These are phyloP conservation scores for Phorcus lineatus DNA, from an alignment of 2,888 invertebrate genomes.

Conservation along the genomic window DNA sequence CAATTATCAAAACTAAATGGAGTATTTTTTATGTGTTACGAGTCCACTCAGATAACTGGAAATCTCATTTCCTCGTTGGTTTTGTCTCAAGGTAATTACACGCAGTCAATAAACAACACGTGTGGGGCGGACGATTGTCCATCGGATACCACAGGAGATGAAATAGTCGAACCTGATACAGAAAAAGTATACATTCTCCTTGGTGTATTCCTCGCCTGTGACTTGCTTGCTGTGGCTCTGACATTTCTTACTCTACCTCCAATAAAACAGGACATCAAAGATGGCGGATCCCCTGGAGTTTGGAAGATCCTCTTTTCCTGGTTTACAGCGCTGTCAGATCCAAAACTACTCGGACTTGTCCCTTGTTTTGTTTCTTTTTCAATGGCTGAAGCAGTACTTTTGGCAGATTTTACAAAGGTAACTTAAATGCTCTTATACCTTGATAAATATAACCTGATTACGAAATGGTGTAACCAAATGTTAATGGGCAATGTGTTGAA, in stretches of 20 bases:
- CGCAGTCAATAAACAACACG: constrained; percentile 13
- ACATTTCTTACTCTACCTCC: constrained; percentile 52
- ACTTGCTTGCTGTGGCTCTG: constrained; percentile 53
- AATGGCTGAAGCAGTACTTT: constrained; percentile 65
- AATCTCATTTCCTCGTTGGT: constrained; percentile 66
- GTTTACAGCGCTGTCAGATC: constrained; percentile 43
- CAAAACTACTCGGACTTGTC: constrained; percentile 55
- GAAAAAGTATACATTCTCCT: constrained; percentile 55
- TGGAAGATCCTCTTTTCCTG: constrained; percentile 43
- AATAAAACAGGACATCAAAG: constrained; percentile 32
- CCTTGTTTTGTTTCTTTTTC: constrained; percentile 65
- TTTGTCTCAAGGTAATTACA: constrained; percentile 45
- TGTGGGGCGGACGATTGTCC: constrained; percentile 64
- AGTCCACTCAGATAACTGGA: constrained; percentile 63
- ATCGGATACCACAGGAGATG: constrained; percentile 30
- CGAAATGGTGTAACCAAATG: too few species aligned
- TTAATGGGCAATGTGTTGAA: too few species aligned
- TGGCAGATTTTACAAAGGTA: constrained; percentile 70
- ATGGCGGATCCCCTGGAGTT: not conserved
- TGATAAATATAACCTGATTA: too few species aligned
- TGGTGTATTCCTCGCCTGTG: constrained; percentile 53
- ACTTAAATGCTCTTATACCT: too few species aligned
- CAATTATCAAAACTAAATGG: constrained; percentile 62
- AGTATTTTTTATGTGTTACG: constrained; percentile 61
- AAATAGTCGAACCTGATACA: constrained; percentile 39